Conservation (phyloP, 2,797 vertebrate genomes). For the Rhodeus uyekii region DNA sequence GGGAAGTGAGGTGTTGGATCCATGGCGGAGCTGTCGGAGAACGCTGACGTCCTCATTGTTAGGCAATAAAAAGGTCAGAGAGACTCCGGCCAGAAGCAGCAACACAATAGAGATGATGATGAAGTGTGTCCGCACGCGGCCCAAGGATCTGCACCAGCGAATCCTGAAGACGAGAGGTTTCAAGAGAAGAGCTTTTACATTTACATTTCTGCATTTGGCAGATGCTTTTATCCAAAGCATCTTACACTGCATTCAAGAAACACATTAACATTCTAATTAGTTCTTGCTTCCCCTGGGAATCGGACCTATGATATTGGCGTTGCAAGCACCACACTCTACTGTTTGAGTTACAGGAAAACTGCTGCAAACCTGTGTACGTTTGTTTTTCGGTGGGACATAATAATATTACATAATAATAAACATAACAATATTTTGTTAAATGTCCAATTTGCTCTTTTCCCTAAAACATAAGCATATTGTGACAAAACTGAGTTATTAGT, state of each 20-base stretch:
- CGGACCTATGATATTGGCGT: too few relatives aligned
- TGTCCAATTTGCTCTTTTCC: not conserved
- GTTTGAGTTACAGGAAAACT: too few relatives aligned
- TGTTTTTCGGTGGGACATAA: not conserved
- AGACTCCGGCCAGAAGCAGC: conserved; percentile 70
- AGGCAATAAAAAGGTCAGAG: conserved; percentile 72
- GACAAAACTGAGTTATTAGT: not conserved
- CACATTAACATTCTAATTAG: too few relatives aligned
- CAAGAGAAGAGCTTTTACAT: not conserved
- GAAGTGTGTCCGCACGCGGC: conserved; percentile 54
- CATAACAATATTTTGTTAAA: not conserved
- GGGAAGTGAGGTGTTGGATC: conserved; percentile 14
- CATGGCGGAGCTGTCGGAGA: conserved; percentile 64
- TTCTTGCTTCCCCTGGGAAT: too few relatives aligned
- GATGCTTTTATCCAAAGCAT: too few relatives aligned
- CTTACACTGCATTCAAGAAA: too few relatives aligned
- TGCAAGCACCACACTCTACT: too few relatives aligned
- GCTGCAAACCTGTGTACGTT: not conserved
- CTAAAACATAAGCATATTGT: not conserved
- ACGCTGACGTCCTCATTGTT: conserved; percentile 55
- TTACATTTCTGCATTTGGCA: too few relatives aligned
- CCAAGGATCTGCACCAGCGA: conserved; percentile 25
- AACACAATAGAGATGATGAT: conserved; percentile 69
- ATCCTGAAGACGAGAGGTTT: conserved; percentile 53
- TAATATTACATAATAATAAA: too few relatives aligned